These are phyloP conservation scores for Aldabrachelys gigantea DNA, from an alignment of 2,113 vertebrate genomes.

Conservation along the genomic window DNA sequence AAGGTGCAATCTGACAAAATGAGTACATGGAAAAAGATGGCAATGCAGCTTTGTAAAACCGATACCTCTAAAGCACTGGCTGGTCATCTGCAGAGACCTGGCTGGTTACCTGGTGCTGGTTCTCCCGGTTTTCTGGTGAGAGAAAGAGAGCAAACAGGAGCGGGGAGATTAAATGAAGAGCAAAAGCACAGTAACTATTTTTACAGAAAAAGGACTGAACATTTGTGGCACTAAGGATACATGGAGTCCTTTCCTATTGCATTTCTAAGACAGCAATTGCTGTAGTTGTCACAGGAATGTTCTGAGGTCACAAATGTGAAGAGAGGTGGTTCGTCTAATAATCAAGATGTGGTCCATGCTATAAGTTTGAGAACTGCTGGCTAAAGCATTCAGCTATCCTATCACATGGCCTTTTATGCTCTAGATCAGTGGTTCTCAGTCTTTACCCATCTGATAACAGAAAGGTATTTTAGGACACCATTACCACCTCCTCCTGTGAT, in stretches of 20 bases:
- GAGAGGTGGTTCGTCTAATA: slow-evolving; percentile 18
- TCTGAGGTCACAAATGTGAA: slow-evolving; percentile 1
- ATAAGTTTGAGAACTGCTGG: background rate
- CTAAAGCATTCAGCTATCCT: background rate
- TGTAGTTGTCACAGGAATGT: slow-evolving; percentile 24
- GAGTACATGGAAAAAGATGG: background rate
- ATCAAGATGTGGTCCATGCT: background rate
- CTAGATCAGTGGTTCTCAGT: background rate
- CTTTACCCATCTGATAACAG: background rate
- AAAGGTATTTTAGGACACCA: background rate
- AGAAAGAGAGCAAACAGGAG: background rate
- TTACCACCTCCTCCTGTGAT: background rate
- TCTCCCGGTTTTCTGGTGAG: background rate
- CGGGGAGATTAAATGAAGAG: background rate
- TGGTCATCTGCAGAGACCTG: background rate
- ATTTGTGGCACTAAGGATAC: background rate
- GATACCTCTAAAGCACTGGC: background rate
- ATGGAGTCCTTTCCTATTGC: background rate
- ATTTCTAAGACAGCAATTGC: slow-evolving; percentile 4
- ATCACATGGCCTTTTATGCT: background rate
- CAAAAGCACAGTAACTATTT: background rate
- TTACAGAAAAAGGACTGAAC: background rate
- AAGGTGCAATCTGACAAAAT: background rate
- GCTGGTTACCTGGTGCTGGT: background rate
- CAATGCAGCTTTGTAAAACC: background rate